Conservation (phyloP, 1,140 invertebrate species). For the Scaptomyza hsui region DNA sequence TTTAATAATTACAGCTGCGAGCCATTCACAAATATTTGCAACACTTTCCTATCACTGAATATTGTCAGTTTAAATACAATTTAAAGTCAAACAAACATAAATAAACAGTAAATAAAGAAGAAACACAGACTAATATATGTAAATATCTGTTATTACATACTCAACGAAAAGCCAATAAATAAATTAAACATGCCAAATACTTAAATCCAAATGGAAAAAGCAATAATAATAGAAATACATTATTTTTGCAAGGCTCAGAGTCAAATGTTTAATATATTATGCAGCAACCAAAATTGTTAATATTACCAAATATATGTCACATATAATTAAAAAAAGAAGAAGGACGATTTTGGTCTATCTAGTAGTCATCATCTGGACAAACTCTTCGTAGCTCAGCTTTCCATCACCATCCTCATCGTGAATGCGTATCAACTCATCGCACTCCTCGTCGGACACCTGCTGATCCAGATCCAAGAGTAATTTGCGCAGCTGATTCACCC, state of each 20-base stretch:
- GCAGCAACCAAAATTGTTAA: no score
- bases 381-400: constrained; percentile 9
- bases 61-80: not conserved
- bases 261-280: no score
- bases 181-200: no score
- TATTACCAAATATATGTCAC: no score
- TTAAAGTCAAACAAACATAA: constrained; percentile 1
- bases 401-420: constrained; percentile 5
- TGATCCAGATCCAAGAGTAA: not conserved
- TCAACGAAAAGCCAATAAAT: no score
- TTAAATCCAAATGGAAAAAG: no score
- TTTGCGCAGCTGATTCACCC: not conserved
- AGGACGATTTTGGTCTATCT: not conserved
- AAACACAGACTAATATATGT: no score
- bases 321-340: not conserved
- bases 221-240: no score
- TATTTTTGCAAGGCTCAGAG: no score
- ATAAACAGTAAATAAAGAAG: not conserved
- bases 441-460: not conserved
- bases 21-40: constrained; percentile 61
- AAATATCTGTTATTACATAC: no score
- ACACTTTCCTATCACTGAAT: not conserved
- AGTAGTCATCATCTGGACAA: constrained; percentile 2
- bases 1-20: constrained; percentile 68
- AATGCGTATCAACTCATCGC: not conserved